Evolutionary conservation across 2,888 invertebrate species (phyloP), one percentile per base, ranked within the genome.

Genomic region (Aleiodes testaceus): DNA sequence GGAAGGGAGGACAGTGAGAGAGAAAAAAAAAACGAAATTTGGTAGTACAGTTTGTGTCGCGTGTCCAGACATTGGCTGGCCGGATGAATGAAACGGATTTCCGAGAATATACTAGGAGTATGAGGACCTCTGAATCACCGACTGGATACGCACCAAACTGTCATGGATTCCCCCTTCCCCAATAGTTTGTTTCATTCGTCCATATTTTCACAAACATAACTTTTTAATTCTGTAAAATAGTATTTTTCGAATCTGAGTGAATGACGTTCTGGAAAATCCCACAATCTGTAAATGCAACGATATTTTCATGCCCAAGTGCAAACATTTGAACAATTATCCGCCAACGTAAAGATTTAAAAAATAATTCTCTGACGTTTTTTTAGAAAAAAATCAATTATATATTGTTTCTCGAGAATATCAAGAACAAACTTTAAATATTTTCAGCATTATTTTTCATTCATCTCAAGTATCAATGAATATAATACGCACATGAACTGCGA

Each of bases 51-150:
- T 12, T n/a, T 47, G 22, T 47, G 63, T 63, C 47, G 63, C 45
- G 63, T 63, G 63, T 63, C 44, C 50, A 30, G 66, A 14, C 52
- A 20, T 36, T 26, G 50, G 36, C 16, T 53, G 81, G 76, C 77
- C 75, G 79, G 80, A 84, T 84, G 84, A 84, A 84, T 83, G 83
- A 78, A 81, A 75, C 78, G 69, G 66, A 75, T 73, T 76, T 76
- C 76, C 64, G 45, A 69, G 75, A 76, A 76, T 71, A 69, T 68
- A 72, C 44, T 30, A 50, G 52, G 16, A 63, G 70, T 55, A 75
- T 82, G 42, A 63, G 63, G 42, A 59, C 59, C 36, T 36, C 59
- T 59, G 59, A 59, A 59, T 59, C 59, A 59, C 59, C 59, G 55
- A 55, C 55, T 55, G 55, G 55, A 55, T 30, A 30, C 59, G 59